phyloP scores from a whole-genome alignment of 2,797 vertebrate species.

The Cynopterus sphinx region DNA sequence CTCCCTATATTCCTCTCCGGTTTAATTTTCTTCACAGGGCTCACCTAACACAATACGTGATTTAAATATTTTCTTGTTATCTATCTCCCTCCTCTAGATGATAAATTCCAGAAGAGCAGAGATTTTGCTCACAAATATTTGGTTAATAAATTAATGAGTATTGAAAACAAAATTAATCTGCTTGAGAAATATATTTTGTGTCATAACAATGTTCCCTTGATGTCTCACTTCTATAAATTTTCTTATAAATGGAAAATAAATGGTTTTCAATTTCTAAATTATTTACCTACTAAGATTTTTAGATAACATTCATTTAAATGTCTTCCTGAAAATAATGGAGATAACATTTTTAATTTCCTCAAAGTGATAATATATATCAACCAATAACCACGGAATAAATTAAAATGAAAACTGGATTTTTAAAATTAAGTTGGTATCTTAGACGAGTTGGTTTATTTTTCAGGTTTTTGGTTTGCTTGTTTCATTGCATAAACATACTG shows the following conservation, averaged over 20 bases:
- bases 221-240: neutral
- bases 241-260: neutral
- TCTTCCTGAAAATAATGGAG: neutral
- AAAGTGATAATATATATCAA: neutral
- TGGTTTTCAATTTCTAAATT: neutral
- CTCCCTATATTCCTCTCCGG: neutral
- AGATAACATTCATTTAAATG: neutral
- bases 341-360: neutral
- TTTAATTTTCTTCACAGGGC: neutral
- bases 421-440: neutral
- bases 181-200: neutral
- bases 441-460: neutral
- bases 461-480: neutral
- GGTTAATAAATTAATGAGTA: neutral
- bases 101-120: neutral
- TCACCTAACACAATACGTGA: neutral
- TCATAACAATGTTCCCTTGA: neutral
- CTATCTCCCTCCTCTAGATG: no score
- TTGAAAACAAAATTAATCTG: neutral
- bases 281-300: neutral
- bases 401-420: neutral
- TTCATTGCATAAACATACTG: neutral
- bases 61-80: neutral
- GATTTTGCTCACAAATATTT: neutral
- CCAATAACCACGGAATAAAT: neutral